phyloP scores from a whole-genome alignment of 2,888 invertebrate species.

The Spodoptera picta region DNA sequence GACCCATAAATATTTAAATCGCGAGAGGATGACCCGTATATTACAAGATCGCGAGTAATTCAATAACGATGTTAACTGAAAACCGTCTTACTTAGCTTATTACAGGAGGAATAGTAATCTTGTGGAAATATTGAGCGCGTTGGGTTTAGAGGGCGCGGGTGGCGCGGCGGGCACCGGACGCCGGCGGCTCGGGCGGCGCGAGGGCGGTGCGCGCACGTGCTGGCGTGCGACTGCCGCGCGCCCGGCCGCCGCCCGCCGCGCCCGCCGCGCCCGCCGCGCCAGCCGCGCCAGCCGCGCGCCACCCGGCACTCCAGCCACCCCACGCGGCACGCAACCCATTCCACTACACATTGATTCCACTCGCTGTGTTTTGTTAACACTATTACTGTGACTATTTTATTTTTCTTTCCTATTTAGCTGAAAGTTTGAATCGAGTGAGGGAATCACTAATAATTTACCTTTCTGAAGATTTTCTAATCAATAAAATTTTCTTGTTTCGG shows the following conservation, averaged over 20 bases:
- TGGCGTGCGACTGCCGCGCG: constrained; percentile 85
- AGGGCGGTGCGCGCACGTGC: constrained; percentile 84
- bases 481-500: not conserved
- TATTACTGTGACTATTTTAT: constrained; percentile 32
- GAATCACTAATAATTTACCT: constrained; percentile 1
- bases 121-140: constrained; percentile 75
- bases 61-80: constrained; percentile 20
- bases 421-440: constrained; percentile 7
- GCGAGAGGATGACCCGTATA: constrained; percentile 50
- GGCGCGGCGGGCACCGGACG: constrained; percentile 57
- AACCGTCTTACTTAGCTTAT: constrained; percentile 25
- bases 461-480: not conserved
- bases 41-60: constrained; percentile 28
- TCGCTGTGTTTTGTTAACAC: constrained; percentile 44
- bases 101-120: constrained; percentile 32
- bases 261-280: constrained; percentile 73
- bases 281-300: constrained; percentile 70
- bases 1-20: constrained; percentile 76
- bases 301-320: constrained; percentile 60
- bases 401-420: constrained; percentile 23
- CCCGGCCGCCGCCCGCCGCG: constrained; percentile 63
- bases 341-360: constrained; percentile 64
- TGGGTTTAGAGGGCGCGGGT: constrained; percentile 70
- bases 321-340: constrained; percentile 60
- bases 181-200: constrained; percentile 69